Base-by-base conservation (phyloP, 2,888 invertebrate genomes). In the Xylota sylvarum region DNA sequence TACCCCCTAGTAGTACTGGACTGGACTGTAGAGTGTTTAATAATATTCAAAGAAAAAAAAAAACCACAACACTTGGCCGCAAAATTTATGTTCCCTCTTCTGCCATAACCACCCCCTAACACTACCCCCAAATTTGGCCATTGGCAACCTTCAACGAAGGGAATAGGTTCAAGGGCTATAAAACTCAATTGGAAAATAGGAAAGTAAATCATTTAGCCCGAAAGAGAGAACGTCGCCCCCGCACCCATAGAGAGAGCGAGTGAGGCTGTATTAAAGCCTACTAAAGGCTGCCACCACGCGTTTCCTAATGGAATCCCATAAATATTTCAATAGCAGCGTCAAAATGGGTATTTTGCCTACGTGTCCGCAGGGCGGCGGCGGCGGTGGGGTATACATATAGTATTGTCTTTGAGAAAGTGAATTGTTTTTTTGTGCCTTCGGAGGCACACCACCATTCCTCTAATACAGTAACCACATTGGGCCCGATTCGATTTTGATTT, bases 131-230 rank as follows among this genome's bases (percentile, higher is more conserved):
- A 19, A 4, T 10, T 1, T 3, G 3, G 14, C n/a, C 64, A 12
- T 37, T 10, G 23, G 27, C 48, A 35, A 19, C 48, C 19, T 10
- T n/a, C 40, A 10, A 40, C 62, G 52, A 32, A 74, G 3, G 19
- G 32, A 14, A 76, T 76, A 76, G 65, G 65, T 65, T 65, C 48
- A 19, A 43, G 32, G 65, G 48, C 76, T 56, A 76, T 76, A 76
- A 76, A 76, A 65, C 76, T 56, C 76, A 67, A 76, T 76, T 76
- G 76, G 65, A 76, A 76, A 67, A 76, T 76, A 67, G 56, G 37
- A 76, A 67, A 76, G 76, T 76, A 76, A 76, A 76, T 76, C 76
- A 76, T 76, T 76, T 76, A 43, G 55, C 19, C 48, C 9, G 3
- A 5, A 6, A 12, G 12, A 12, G 12, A 14, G 50, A 27, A 23